These are phyloP conservation scores for Crotalus helleri DNA, from an alignment of 2,113 vertebrate species.

Conservation along the genomic window DNA sequence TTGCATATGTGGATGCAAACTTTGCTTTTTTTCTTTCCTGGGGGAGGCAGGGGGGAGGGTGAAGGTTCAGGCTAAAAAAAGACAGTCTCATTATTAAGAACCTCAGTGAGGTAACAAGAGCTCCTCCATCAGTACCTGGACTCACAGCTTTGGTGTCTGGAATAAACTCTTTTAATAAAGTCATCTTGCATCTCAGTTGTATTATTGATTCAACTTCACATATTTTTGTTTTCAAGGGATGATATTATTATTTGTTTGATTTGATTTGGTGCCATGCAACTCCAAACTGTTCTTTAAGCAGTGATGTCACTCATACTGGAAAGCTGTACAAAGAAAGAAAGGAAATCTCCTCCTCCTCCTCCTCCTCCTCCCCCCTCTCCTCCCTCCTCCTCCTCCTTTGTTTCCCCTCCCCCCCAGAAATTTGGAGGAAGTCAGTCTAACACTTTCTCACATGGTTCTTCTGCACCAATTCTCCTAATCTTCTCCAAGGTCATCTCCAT, in stretches of 20 bases:
- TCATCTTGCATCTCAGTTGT: background rate
- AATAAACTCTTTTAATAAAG: conserved; percentile 28
- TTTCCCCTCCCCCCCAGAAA: background rate
- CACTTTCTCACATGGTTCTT: background rate
- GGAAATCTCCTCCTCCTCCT: background rate
- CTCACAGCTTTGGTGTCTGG: background rate
- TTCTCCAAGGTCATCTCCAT: background rate
- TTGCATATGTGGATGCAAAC: background rate
- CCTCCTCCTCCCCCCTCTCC: too few relatives aligned
- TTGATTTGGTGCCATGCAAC: background rate
- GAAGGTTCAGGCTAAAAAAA: background rate
- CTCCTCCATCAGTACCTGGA: background rate
- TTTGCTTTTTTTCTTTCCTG: background rate
- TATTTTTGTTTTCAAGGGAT: background rate
- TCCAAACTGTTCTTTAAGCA: background rate
- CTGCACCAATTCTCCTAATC: background rate
- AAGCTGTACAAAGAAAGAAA: background rate
- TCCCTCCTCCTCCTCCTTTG: background rate
- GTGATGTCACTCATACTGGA: background rate
- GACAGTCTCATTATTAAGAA: background rate
- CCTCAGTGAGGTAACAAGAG: background rate
- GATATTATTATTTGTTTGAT: background rate
- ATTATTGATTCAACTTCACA: background rate
- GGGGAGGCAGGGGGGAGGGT: background rate
- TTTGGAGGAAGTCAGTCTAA: background rate